These are phyloP conservation scores for Argyresthia goedartella DNA, from an alignment of 2,888 invertebrate genomes.

Conservation along the genomic window DNA sequence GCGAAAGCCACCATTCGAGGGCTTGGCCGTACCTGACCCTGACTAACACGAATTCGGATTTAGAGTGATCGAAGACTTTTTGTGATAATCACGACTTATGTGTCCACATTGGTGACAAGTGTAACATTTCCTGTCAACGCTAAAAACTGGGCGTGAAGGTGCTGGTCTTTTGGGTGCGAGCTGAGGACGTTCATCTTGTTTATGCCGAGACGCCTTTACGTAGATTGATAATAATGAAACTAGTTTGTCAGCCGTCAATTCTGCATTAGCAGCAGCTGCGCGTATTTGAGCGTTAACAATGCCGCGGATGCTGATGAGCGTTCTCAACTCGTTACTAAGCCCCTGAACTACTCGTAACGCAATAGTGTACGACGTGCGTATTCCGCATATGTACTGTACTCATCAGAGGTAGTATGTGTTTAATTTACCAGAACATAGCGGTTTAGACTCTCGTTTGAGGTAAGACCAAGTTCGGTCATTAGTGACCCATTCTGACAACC, in stretches of 20 bases:
- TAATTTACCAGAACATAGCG: slow-evolving; percentile 14
- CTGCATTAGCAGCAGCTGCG: background rate
- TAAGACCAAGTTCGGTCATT: slow-evolving; percentile 16
- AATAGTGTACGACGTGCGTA: slow-evolving; percentile 19
- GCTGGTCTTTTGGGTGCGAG: background rate
- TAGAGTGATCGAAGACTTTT: background rate
- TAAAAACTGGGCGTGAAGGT: background rate
- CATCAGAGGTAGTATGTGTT: slow-evolving; percentile 16
- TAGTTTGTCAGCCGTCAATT: background rate
- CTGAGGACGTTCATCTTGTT: background rate
- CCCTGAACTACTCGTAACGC: slow-evolving; percentile 14
- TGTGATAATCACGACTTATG: background rate
- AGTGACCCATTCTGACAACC: slow-evolving; percentile 18
- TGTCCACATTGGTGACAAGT: background rate
- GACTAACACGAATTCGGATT: background rate
- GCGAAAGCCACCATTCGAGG: too few relatives aligned
- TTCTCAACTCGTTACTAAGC: slow-evolving; percentile 14
- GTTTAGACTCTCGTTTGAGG: slow-evolving; percentile 16
- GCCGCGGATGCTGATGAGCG: slow-evolving; percentile 11
- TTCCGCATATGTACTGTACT: slow-evolving; percentile 18
- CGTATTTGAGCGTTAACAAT: background rate
- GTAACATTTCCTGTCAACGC: background rate
- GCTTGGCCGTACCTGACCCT: too few relatives aligned
- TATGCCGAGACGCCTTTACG: background rate
- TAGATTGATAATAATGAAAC: background rate